These are phyloP conservation scores for Slavum lentiscoides DNA, from an alignment of 2,888 invertebrate genomes.

Conservation along the genomic window DNA sequence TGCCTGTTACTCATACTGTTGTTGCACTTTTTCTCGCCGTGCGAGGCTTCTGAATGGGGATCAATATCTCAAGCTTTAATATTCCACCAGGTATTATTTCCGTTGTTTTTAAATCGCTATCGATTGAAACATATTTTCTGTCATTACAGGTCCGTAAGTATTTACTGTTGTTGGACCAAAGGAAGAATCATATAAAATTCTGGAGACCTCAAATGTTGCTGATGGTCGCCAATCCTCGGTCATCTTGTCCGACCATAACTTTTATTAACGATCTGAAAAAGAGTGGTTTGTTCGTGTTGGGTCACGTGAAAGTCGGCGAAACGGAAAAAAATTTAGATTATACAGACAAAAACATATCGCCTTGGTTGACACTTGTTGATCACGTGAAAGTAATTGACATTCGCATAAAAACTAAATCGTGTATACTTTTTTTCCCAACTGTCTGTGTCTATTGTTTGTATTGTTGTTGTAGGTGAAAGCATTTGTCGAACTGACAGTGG, in stretches of 20 bases:
- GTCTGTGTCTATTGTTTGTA: not conserved
- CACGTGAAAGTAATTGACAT: slow-evolving; percentile 75
- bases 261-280: slow-evolving; percentile 99
- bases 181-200: slow-evolving; percentile 98
- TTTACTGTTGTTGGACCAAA: slow-evolving; percentile 87
- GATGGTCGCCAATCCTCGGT: slow-evolving; percentile 87
- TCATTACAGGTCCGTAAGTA: slow-evolving; percentile 82
- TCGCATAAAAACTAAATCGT: not conserved
- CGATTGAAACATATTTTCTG: not conserved
- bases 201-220: slow-evolving; percentile 97
- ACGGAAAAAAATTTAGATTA: slow-evolving; percentile 68
- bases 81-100: slow-evolving; percentile 81
- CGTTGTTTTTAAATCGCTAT: not conserved
- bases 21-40: slow-evolving; percentile 86
- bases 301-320: slow-evolving; percentile 76
- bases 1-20: slow-evolving; percentile 83
- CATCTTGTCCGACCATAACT: slow-evolving; percentile 87
- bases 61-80: slow-evolving; percentile 98
- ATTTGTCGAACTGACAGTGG: slow-evolving; percentile 91
- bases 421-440: not conserved
- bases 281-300: slow-evolving; percentile 84
- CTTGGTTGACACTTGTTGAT: slow-evolving; percentile 93
- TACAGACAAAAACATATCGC: slow-evolving; percentile 72
- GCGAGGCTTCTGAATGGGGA: slow-evolving; percentile 85
- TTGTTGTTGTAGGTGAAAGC: slow-evolving; percentile 73